phyloP scores from a whole-genome alignment of 2,797 vertebrate genomes.

The Urosaurus nigricauda region DNA sequence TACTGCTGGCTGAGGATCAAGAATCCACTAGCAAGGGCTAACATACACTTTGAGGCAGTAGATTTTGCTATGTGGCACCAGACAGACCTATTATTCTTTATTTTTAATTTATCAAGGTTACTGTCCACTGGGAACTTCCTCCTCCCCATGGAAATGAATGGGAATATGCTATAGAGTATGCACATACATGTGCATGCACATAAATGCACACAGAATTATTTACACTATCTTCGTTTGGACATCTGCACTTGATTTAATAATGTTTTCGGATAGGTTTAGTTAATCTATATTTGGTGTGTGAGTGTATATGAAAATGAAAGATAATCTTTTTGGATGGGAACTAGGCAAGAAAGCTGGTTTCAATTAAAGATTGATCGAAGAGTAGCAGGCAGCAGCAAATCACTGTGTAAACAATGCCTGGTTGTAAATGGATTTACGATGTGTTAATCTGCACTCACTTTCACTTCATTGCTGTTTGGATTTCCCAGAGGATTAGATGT shows the following conservation, averaged over 20 bases:
- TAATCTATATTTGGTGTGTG: conserved; percentile 33
- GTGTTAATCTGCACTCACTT: conserved; percentile 88
- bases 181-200: too few relatives aligned
- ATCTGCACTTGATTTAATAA: conserved; percentile 70
- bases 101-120: conserved; percentile 3
- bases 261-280: conserved; percentile 49
- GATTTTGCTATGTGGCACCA: not conserved
- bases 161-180: not conserved
- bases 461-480: conserved; percentile 93
- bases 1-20: not conserved
- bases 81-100: not conserved
- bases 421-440: conserved; percentile 87
- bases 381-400: conserved; percentile 83
- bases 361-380: conserved; percentile 87
- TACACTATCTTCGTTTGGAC: conserved; percentile 43
- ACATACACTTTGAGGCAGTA: not conserved
- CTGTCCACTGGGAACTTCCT: not conserved
- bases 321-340: conserved; percentile 73
- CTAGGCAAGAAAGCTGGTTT: conserved; percentile 75
- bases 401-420: conserved; percentile 84
- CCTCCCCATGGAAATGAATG: conserved; percentile 7
- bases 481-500: conserved; percentile 92
- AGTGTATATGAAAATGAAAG: conserved; percentile 76
- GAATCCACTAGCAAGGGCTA: not conserved
- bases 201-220: conserved; percentile 34